Conservation (phyloP, 2,797 vertebrate species). For the Trichosurus vulpecula region DNA sequence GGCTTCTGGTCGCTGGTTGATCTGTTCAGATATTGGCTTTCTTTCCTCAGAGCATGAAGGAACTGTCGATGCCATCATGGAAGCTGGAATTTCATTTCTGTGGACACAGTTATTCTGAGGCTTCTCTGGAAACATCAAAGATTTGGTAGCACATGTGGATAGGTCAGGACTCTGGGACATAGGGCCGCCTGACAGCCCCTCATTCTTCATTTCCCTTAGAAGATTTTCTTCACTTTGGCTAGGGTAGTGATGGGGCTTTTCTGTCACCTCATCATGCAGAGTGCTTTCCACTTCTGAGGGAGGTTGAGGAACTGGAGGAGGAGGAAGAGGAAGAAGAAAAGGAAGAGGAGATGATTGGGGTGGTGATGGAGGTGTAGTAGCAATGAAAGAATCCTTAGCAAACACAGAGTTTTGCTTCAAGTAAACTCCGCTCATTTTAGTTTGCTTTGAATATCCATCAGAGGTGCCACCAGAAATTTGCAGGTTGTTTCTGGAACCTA, state of each 20-base stretch:
- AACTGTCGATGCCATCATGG: constrained; percentile 15
- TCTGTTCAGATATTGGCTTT: constrained; percentile 67
- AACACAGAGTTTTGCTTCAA: constrained; percentile 87
- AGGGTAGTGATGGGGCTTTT: constrained; percentile 80
- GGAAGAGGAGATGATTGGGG: constrained; percentile 57
- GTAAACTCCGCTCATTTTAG: constrained; percentile 87
- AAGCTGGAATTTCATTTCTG: constrained; percentile 76
- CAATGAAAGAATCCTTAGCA: constrained; percentile 85
- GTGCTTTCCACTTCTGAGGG: constrained; percentile 81
- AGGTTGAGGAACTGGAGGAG: constrained; percentile 76
- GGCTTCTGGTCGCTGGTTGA: constrained; percentile 68
- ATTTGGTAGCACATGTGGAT: constrained; percentile 71
- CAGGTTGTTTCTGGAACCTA: constrained; percentile 84
- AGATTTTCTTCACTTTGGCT: constrained; percentile 77
- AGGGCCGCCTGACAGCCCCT: constrained; percentile 78
- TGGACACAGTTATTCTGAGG: constrained; percentile 80
- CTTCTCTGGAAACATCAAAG: constrained; percentile 84
- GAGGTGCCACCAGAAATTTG: constrained; percentile 84
- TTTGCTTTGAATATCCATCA: constrained; percentile 84
- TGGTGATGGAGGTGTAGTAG: constrained; percentile 43
- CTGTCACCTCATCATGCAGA: constrained; percentile 77
- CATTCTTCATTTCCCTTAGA: constrained; percentile 81
- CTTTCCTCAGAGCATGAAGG: constrained; percentile 73
- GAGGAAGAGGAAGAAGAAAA: constrained; percentile 54
- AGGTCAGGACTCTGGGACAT: constrained; percentile 70